These are phyloP conservation scores for Scortum barcoo DNA, from an alignment of 2,113 vertebrate species.

Conservation along the genomic window DNA sequence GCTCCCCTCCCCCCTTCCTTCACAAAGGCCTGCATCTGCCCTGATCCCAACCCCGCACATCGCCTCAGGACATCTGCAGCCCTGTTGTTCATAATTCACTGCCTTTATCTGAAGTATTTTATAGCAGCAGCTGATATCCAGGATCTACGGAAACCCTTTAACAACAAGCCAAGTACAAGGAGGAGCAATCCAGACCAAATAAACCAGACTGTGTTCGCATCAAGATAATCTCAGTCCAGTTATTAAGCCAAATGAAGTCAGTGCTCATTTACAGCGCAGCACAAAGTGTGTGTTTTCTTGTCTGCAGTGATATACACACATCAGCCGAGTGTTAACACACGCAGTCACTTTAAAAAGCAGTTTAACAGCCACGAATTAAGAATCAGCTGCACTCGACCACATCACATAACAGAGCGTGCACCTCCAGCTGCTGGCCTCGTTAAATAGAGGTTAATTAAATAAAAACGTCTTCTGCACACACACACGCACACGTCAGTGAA, in stretches of 20 bases:
- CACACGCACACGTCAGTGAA: conserved; percentile 1
- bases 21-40: background rate
- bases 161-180: no score
- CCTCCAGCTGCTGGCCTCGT: conserved; percentile 5
- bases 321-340: no score
- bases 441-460: conserved; percentile 46
- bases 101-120: background rate
- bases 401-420: background rate
- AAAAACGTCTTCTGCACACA: conserved; percentile 11
- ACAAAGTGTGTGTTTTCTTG: no score
- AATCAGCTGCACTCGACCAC: background rate
- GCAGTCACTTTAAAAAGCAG: background rate
- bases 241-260: no score
- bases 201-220: no score
- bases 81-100: background rate
- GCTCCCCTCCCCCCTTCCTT: background rate
- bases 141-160: no score
- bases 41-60: background rate
- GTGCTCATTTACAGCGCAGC: no score
- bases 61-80: background rate
- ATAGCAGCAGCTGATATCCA: background rate
- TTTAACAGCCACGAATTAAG: background rate
- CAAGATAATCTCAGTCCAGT: no score
- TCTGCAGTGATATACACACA: no score
- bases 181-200: no score